A percentile compares a stretch with the other conserved stretches of the same genome.
These are phyloP conservation scores for Neria commutata DNA, from an alignment of 2,888 invertebrate species.

Conservation along the genomic window DNA sequence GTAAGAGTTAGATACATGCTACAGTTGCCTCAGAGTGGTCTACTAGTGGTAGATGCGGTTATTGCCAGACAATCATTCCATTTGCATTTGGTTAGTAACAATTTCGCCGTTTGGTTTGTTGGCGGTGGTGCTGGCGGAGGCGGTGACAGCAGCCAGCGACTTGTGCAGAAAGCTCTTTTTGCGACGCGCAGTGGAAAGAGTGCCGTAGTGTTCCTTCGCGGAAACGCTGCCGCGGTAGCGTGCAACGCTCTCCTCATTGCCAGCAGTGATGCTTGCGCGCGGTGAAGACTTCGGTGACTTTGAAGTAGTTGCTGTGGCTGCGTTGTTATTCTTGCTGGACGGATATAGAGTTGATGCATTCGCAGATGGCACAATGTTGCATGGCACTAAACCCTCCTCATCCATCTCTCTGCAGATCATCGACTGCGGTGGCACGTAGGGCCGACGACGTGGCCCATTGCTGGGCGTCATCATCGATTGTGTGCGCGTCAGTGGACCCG, in stretches of 20 bases:
- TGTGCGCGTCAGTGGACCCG: constrained; percentile 44
- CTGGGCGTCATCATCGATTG: constrained; percentile 47
- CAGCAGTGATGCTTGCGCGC: background rate
- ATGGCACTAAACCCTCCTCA: constrained; percentile 32
- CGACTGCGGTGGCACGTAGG: constrained; percentile 41
- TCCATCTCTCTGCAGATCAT: constrained; percentile 29
- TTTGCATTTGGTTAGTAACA: constrained; percentile 42
- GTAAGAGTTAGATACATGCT: too few relatives aligned
- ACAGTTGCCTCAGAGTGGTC: too few relatives aligned
- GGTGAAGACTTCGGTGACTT: background rate
- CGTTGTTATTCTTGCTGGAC: constrained; percentile 15
- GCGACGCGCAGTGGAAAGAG: constrained; percentile 40
- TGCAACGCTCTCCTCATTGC: background rate
- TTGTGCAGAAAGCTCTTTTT: constrained; percentile 63
- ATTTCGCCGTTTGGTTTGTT: constrained; percentile 43
- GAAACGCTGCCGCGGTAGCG: constrained; percentile 4
- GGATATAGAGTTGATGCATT: constrained; percentile 23
- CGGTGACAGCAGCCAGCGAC: constrained; percentile 60
- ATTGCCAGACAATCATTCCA: constrained; percentile 31
- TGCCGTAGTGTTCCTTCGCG: constrained; percentile 27
- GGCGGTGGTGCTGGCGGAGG: constrained; percentile 57
- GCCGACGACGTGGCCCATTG: constrained; percentile 33
- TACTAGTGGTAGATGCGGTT: too few relatives aligned
- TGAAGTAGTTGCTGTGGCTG: constrained; percentile 1
- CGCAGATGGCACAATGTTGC: constrained; percentile 25